These are phyloP conservation scores for Steinernema feltiae DNA, from an alignment of 1,140 invertebrate genomes.

Conservation along the genomic window DNA sequence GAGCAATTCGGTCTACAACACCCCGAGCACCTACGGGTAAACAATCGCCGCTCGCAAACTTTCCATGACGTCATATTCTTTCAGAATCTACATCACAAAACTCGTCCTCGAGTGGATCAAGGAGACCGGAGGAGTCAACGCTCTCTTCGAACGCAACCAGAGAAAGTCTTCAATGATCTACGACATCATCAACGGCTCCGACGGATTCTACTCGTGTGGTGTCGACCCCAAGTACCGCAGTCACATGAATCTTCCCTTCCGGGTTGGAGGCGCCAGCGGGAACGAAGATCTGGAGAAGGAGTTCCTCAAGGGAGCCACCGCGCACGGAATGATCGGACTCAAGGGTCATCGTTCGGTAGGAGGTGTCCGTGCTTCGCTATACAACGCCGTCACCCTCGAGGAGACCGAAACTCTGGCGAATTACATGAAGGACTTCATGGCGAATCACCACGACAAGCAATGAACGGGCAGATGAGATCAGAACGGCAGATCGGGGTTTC, in stretches of 20 bases:
- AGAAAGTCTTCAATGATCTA: conserved; percentile 77
- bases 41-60: conserved; percentile 51
- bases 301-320: conserved; percentile 75
- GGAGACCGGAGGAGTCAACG: conserved; percentile 69
- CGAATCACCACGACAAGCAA: neutral
- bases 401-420: conserved; percentile 71
- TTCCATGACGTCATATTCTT: conserved; percentile 43
- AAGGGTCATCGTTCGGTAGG: conserved; percentile 93
- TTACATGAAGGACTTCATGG: conserved; percentile 76
- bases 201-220: conserved; percentile 73
- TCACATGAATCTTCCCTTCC: conserved; percentile 86
- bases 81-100: conserved; percentile 84
- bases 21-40: conserved; percentile 88
- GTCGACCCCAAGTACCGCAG: conserved; percentile 61
- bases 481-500: neutral
- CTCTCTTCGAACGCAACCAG: conserved; percentile 64
- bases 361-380: conserved; percentile 84
- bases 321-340: conserved; percentile 73
- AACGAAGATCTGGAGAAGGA: conserved; percentile 76
- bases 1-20: conserved; percentile 86
- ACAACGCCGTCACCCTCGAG: conserved; percentile 79
- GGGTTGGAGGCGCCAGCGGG: conserved; percentile 64
- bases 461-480: neutral
- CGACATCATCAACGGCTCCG: conserved; percentile 74
- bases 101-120: conserved; percentile 89